phyloP scores from a whole-genome alignment of 2,113 vertebrate species.

The Brienomyrus longianalis region DNA sequence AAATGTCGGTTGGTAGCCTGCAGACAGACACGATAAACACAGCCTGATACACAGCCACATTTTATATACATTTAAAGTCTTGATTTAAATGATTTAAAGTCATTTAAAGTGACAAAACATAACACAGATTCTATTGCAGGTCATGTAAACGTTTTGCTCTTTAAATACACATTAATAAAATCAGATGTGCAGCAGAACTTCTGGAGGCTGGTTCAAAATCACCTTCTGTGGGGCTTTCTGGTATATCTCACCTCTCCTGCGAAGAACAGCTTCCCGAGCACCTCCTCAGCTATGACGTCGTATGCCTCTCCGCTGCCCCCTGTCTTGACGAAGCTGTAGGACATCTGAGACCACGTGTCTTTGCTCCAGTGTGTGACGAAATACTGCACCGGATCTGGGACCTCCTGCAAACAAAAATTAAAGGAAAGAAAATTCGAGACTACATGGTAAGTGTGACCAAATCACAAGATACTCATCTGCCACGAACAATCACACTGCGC shows the following conservation, averaged over 20 bases:
- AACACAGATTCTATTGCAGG: not conserved
- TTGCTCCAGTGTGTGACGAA: constrained; percentile 86
- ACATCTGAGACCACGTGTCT: constrained; percentile 93
- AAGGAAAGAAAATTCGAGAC: not conserved
- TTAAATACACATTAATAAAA: no score
- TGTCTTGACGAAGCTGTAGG: constrained; percentile 92
- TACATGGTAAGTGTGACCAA: not conserved
- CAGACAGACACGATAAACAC: constrained; percentile 16
- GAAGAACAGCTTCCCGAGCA: constrained; percentile 88
- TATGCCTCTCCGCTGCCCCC: constrained; percentile 93
- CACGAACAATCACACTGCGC: not conserved
- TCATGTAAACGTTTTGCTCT: no score
- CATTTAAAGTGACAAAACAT: not conserved
- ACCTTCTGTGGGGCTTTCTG: not conserved
- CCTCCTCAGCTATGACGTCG: constrained; percentile 85
- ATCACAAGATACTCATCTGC: not conserved
- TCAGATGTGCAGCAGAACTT: not conserved
- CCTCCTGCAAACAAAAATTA: constrained; percentile 59
- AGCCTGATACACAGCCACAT: not conserved
- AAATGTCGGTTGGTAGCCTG: constrained; percentile 97
- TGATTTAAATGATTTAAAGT: no score
- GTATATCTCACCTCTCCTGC: constrained; percentile 78
- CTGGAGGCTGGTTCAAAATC: not conserved
- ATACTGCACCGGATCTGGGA: constrained; percentile 80
- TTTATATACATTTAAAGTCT: not conserved